Evolutionary conservation across 2,113 vertebrate genomes (phyloP).

Genomic region (Calidris pugnax): DNA sequence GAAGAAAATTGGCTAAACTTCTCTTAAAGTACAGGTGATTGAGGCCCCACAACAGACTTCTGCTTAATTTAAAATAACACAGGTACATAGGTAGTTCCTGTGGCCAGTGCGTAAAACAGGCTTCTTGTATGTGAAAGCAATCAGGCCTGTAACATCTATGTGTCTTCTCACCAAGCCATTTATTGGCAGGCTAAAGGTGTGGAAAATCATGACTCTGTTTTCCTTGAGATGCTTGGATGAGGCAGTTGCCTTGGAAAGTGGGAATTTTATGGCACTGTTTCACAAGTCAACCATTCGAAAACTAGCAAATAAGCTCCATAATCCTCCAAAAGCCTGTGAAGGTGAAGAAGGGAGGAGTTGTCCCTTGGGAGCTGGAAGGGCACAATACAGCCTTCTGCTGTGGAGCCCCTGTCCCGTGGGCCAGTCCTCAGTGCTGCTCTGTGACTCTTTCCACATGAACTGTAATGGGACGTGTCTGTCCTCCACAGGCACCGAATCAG

Average conservation of each 20-base stretch:
- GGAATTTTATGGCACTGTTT: neutral
- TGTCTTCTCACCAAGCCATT: neutral
- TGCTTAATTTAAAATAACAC: neutral
- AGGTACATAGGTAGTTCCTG: neutral
- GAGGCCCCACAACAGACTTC: neutral
- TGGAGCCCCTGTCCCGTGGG: rapidly evolving
- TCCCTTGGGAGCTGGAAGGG: neutral
- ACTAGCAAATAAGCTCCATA: neutral
- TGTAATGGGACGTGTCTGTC: neutral
- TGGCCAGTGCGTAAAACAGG: neutral
- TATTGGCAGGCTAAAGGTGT: neutral
- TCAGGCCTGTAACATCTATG: neutral
- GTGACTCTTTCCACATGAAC: neutral
- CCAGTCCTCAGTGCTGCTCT: neutral
- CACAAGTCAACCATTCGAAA: neutral
- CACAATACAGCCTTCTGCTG: neutral
- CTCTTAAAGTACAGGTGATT: neutral
- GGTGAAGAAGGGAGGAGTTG: neutral
- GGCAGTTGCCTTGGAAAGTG: neutral
- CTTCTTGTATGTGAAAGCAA: neutral
- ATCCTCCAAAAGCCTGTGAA: neutral
- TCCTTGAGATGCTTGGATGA: neutral
- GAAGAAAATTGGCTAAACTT: neutral
- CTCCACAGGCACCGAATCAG: neutral
- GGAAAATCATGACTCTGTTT: neutral